Base-by-base conservation (phyloP, 2,888 invertebrate species). In the Drosophila hamatofila region DNA sequence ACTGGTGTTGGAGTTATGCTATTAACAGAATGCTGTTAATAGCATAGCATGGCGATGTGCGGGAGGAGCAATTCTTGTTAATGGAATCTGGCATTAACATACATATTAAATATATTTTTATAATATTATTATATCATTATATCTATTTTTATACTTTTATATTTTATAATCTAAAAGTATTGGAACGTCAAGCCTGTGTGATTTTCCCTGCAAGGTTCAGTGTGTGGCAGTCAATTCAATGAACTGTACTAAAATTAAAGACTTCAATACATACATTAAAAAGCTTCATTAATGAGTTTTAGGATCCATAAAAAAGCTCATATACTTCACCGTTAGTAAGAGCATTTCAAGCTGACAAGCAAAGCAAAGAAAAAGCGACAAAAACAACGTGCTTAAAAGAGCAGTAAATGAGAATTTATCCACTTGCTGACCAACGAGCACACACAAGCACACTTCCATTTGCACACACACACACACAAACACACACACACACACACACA, bases 361-460 rank as follows among this genome's bases (percentile, higher is more conserved):
- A 72, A 67, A 64, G 75, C 65, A 55, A 58, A 65, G 58, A 70
- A 55, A 78, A 56, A 83, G 75, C 79, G 81, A 75, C 81, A 81
- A 84, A 82, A 89, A 84, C 81, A 88, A 81, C 85, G 86, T 86
- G 86, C 84, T 84, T 89, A 88, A 89, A 89, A 87, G 84, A 88
- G 85, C 83, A 88, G 88, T 88, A 90, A 91, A 91, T 86, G 81
- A 89, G 81, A 90, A 84, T 86, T 90, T 91, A 90, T 89, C 80
- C 83, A 90, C 89, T 86, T 78, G 84, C 81, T 83, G 88, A 67
- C 85, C 88, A 84, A 76, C 76, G 59, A 68, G 74, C 65, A 59
- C 54, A 59, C 52, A 41, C 42, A 61, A 59, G 59, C 60, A 51
- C 56, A 72, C 55, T 27, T 48, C 27, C 48, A 44, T 33, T 18